phyloP scores from a whole-genome alignment of 2,113 vertebrate genomes.

The Sinocyclocheilus grahami region DNA sequence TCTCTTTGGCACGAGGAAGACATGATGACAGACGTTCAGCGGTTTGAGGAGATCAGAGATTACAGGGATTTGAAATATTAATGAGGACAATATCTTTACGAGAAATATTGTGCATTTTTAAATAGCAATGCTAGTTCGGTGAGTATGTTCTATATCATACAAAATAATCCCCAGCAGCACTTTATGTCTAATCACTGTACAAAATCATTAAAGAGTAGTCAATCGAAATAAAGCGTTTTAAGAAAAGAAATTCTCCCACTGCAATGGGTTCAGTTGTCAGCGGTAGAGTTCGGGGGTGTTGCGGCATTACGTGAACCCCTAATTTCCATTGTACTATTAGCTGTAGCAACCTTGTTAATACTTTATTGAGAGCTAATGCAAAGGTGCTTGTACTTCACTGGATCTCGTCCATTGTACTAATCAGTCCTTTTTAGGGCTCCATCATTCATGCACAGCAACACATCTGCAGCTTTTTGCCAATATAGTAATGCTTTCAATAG shows the following conservation, averaged over 20 bases:
- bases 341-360: constrained; percentile 92
- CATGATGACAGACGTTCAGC: constrained; percentile 82
- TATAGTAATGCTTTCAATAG: constrained; percentile 99
- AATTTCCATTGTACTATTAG: constrained; percentile 87
- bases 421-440: constrained; percentile 84
- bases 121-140: constrained; percentile 76
- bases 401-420: constrained; percentile 87
- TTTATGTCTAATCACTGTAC: constrained; percentile 99
- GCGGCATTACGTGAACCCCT: constrained; percentile 73
- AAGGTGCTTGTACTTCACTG: constrained; percentile 89
- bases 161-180: constrained; percentile 96
- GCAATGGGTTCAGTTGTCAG: constrained; percentile 54
- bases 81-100: constrained; percentile 83
- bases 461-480: constrained; percentile 98
- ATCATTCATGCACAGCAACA: constrained; percentile 90
- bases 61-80: constrained; percentile 84
- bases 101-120: constrained; percentile 74
- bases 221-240: constrained; percentile 71
- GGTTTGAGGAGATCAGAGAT: constrained; percentile 80
- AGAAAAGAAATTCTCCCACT: constrained; percentile 49
- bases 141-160: constrained; percentile 87
- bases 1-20: constrained; percentile 88
- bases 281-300: constrained; percentile 81
- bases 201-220: constrained; percentile 81
- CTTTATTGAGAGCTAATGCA: constrained; percentile 92